These are phyloP conservation scores for Schizopygopsis pylzovi DNA, from an alignment of 2,797 vertebrate genomes.

Conservation along the genomic window DNA sequence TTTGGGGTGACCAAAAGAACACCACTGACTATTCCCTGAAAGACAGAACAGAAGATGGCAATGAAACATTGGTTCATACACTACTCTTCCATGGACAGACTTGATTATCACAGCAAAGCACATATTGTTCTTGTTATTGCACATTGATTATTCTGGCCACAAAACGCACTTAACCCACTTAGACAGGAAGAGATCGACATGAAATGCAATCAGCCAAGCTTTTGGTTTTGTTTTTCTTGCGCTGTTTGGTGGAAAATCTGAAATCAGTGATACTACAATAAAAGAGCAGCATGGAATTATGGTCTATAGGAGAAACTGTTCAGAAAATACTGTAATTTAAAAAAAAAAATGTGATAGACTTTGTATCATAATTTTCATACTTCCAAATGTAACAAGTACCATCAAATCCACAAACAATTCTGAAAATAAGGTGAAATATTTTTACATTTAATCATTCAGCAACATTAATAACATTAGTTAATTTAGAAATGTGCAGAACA, in stretches of 20 bases:
- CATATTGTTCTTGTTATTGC: background rate
- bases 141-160: background rate
- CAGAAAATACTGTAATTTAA: too few species aligned
- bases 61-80: background rate
- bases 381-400: background rate
- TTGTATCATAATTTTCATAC: background rate
- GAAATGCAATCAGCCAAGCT: background rate
- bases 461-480: background rate
- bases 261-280: background rate
- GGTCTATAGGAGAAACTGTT: background rate
- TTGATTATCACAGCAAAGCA: background rate
- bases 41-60: slow-evolving; percentile 41
- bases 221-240: background rate
- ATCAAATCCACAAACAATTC: background rate
- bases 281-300: background rate
- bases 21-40: slow-evolving; percentile 93
- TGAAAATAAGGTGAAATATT: background rate
- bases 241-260: background rate
- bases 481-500: background rate
- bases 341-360: background rate
- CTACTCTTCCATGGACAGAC: background rate
- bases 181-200: background rate
- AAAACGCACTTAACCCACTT: background rate
- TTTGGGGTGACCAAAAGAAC: slow-evolving; percentile 97
- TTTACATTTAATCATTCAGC: background rate